Percentiles rank a stretch among this genome's conserved stretches.
Evolutionary conservation across 2,797 vertebrate species (phyloP).

Genomic region (Phataginus tricuspis): DNA sequence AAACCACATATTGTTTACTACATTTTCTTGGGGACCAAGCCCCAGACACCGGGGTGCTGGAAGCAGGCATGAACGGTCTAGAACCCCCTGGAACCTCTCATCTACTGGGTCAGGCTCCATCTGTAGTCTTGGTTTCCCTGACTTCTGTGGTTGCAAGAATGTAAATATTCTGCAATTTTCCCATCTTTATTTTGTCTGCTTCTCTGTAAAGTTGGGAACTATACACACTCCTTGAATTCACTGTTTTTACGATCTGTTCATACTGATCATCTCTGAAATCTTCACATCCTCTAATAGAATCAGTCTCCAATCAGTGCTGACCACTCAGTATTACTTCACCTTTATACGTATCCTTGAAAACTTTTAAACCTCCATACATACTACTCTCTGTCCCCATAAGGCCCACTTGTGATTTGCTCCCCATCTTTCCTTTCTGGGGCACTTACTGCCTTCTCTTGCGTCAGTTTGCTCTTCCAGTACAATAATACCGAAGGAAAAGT

Average conservation of each 20-base stretch:
- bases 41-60: background rate
- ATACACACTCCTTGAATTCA: background rate
- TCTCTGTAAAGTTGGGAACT: background rate
- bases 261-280: background rate
- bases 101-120: background rate
- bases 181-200: background rate
- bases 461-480: background rate
- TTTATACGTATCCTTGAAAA: background rate
- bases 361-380: background rate
- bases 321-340: background rate
- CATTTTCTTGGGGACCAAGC: background rate
- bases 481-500: background rate
- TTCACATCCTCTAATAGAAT: background rate
- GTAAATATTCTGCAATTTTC: background rate
- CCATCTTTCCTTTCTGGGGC: background rate
- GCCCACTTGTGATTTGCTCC: background rate
- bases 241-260: background rate
- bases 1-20: background rate
- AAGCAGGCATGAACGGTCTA: background rate
- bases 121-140: background rate
- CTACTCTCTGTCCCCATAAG: accelerated
- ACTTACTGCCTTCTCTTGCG: background rate
- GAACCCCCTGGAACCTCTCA: accelerated
- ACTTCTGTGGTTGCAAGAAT: background rate
- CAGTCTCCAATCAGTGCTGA: background rate